phyloP scores from a whole-genome alignment of 2,888 invertebrate genomes.

The Hecatera dysodea region DNA sequence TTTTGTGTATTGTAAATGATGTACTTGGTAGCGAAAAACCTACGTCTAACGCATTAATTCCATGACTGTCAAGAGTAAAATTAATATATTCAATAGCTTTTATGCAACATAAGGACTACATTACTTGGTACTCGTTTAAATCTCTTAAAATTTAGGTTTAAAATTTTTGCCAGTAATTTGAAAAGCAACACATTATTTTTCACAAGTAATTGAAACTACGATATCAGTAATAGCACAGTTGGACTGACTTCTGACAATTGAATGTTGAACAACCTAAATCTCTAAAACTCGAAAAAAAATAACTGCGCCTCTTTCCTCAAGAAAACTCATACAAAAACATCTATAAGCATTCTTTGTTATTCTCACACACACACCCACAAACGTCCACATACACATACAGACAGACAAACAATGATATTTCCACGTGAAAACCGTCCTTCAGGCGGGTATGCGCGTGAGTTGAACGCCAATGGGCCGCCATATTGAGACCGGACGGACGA shows the following conservation, averaged over 20 bases:
- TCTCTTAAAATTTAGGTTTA: neutral
- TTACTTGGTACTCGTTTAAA: too few species aligned
- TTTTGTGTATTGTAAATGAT: neutral
- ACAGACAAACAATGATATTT: conserved; percentile 64
- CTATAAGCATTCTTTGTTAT: conserved; percentile 33
- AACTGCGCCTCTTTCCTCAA: neutral
- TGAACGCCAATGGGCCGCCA: conserved; percentile 69
- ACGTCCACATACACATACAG: conserved; percentile 18
- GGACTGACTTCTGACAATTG: too few species aligned
- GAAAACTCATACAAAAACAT: conserved; percentile 10
- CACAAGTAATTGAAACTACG: neutral
- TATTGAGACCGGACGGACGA: conserved; percentile 85
- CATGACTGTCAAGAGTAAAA: too few species aligned
- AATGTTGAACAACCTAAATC: neutral
- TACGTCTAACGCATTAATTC: too few species aligned
- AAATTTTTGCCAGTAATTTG: neutral
- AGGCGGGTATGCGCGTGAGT: conserved; percentile 68
- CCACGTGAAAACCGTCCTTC: conserved; percentile 78
- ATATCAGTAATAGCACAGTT: neutral
- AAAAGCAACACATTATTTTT: too few species aligned
- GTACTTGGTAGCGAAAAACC: neutral
- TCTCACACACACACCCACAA: conserved; percentile 3
- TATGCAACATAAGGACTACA: too few species aligned
- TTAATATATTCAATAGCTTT: too few species aligned
- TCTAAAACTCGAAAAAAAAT: neutral